Evolutionary conservation across 2,888 invertebrate genomes (phyloP).

Genomic region (Campoplex nolae): DNA sequence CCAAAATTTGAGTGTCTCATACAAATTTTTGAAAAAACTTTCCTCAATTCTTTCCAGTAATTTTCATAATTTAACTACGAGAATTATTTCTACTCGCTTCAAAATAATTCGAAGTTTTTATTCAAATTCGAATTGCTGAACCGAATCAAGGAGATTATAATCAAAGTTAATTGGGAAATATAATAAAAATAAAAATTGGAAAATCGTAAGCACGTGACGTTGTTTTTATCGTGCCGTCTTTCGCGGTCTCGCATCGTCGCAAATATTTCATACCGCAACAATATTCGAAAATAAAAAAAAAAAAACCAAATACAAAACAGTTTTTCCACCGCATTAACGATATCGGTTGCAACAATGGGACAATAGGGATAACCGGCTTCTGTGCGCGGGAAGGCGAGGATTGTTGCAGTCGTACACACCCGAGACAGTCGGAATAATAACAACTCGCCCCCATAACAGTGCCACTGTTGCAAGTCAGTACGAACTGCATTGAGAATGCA

Average conservation of each 20-base stretch:
- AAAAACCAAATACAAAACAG: conserved; percentile 31
- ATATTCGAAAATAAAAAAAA: conserved; percentile 13
- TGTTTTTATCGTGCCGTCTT: not conserved
- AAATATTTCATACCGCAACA: conserved; percentile 21
- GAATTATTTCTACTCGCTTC: not conserved
- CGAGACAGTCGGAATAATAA: conserved; percentile 39
- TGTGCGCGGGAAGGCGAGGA: conserved; percentile 37
- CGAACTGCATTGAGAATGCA: conserved; percentile 41
- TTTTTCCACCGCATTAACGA: conserved; percentile 62
- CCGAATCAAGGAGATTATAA: not conserved
- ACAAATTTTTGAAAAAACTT: not conserved
- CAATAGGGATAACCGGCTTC: conserved; percentile 65
- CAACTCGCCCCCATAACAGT: conserved; percentile 35
- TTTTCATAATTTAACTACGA: not conserved
- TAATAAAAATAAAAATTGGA: not conserved
- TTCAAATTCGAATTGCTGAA: not conserved
- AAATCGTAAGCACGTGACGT: not conserved
- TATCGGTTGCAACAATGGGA: conserved; percentile 66
- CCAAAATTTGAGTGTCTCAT: not conserved
- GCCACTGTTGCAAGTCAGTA: conserved; percentile 41
- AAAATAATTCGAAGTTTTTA: no score
- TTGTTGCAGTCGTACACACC: conserved; percentile 37
- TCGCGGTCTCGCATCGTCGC: not conserved
- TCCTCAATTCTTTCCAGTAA: not conserved
- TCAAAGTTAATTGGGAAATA: not conserved